phyloP scores from a whole-genome alignment of 2,888 invertebrate genomes.

The Oxystoma pomonae region DNA sequence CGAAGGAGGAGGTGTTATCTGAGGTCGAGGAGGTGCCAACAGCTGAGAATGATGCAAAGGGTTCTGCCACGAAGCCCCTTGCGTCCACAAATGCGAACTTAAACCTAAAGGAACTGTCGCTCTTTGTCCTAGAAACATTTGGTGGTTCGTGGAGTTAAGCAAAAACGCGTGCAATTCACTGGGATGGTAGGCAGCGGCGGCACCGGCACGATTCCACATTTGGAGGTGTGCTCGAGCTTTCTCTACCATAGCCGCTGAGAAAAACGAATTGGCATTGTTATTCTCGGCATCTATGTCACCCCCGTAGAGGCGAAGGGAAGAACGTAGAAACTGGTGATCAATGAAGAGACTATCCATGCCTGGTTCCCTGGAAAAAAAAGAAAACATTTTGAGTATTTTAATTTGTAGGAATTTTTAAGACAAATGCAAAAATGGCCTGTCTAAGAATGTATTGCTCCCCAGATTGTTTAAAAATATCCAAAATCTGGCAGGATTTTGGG shows the following conservation, averaged over 20 bases:
- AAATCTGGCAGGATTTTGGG: no score
- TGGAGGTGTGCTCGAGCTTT: slow-evolving; percentile 52
- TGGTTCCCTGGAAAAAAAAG: slow-evolving; percentile 56
- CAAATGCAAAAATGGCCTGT: no score
- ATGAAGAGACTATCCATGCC: slow-evolving; percentile 71
- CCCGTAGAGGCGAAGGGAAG: slow-evolving; percentile 55
- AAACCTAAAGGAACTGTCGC: slow-evolving; percentile 42
- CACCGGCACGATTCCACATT: slow-evolving; percentile 51
- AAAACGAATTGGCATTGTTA: slow-evolving; percentile 47
- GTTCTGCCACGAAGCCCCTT: slow-evolving; percentile 41
- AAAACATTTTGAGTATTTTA: background rate
- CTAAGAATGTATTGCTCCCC: no score
- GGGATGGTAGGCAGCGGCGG: slow-evolving; percentile 50
- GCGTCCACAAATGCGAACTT: slow-evolving; percentile 49
- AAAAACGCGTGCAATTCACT: slow-evolving; percentile 48
- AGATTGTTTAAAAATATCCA: no score
- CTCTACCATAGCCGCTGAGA: slow-evolving; percentile 55
- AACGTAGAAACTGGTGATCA: slow-evolving; percentile 70
- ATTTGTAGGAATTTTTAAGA: no score
- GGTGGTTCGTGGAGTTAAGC: slow-evolving; percentile 42
- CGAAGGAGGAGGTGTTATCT: slow-evolving; percentile 47
- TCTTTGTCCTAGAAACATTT: slow-evolving; percentile 43
- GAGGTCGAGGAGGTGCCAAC: slow-evolving; percentile 45
- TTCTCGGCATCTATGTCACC: slow-evolving; percentile 51
- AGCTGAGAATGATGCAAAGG: slow-evolving; percentile 45